Conservation (phyloP, 1,140 invertebrate genomes). For the Euura lappo region DNA sequence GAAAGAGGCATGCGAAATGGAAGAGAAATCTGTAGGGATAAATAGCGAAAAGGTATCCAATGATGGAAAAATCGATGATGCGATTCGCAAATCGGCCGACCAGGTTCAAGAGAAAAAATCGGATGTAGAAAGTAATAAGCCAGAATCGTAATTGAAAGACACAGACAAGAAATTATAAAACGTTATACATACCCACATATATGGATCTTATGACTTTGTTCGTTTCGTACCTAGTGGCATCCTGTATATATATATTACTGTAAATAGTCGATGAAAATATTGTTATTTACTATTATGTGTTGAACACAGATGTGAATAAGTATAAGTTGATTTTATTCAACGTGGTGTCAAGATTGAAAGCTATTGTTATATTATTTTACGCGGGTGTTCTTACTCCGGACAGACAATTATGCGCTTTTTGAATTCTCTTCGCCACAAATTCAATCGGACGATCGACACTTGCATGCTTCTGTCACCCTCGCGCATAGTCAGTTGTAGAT, state of each 20-base stretch:
- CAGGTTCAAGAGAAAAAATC: slow-evolving; percentile 46
- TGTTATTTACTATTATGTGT: slow-evolving; percentile 34
- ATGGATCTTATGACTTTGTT: not conserved
- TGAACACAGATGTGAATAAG: slow-evolving; percentile 35
- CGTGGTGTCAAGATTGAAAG: not conserved
- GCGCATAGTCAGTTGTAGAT: no score
- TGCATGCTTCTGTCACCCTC: no score
- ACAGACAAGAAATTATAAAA: not conserved
- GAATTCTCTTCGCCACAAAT: no score
- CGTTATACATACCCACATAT: not conserved
- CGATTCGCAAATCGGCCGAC: slow-evolving; percentile 22
- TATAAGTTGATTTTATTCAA: not conserved
- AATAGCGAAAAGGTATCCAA: slow-evolving; percentile 31
- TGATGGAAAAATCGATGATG: slow-evolving; percentile 45
- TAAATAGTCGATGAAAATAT: slow-evolving; percentile 35
- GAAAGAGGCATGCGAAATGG: slow-evolving; percentile 12
- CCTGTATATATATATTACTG: slow-evolving; percentile 39
- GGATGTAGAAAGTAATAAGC: slow-evolving; percentile 46
- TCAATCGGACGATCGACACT: no score
- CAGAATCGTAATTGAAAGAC: slow-evolving; percentile 42
- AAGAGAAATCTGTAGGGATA: slow-evolving; percentile 19
- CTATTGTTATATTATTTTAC: not conserved
- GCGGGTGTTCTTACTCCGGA: no score
- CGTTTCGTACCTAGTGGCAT: not conserved
- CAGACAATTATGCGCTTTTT: no score